These are phyloP conservation scores for Ceriagrion tenellum DNA, from an alignment of 2,888 invertebrate genomes.

Conservation along the genomic window DNA sequence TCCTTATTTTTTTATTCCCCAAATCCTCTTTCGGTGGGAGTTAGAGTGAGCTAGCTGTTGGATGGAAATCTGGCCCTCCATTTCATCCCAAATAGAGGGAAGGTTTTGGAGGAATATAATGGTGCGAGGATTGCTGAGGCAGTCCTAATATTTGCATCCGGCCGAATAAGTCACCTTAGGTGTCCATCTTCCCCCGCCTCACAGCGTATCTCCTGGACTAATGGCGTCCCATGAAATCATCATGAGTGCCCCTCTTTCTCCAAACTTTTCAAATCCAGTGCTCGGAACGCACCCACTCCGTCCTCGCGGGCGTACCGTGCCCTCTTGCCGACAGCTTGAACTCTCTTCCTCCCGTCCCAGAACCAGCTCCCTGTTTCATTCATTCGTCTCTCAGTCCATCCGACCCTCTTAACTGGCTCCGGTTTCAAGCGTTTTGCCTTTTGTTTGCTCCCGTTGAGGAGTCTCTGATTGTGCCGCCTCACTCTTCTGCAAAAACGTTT, in stretches of 20 bases:
- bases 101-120: not conserved
- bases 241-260: not conserved
- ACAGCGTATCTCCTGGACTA: not conserved
- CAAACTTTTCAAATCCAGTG: not conserved
- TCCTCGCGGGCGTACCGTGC: not conserved
- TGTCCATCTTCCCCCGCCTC: not conserved
- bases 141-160: conserved; percentile 4
- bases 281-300: not conserved
- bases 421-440: not conserved
- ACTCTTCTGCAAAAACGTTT: not conserved
- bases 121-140: not conserved
- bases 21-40: not conserved
- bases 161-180: not conserved
- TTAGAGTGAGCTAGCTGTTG: not conserved
- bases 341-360: not conserved
- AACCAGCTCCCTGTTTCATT: not conserved
- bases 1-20: not conserved
- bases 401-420: no score
- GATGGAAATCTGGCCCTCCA: not conserved
- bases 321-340: not conserved
- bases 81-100: not conserved
- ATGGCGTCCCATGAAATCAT: not conserved
- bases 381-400: no score
- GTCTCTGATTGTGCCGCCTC: no score
- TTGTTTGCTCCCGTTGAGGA: not conserved